Base-by-base conservation (phyloP, 2,113 vertebrate species). In the Pao palembangensis region DNA sequence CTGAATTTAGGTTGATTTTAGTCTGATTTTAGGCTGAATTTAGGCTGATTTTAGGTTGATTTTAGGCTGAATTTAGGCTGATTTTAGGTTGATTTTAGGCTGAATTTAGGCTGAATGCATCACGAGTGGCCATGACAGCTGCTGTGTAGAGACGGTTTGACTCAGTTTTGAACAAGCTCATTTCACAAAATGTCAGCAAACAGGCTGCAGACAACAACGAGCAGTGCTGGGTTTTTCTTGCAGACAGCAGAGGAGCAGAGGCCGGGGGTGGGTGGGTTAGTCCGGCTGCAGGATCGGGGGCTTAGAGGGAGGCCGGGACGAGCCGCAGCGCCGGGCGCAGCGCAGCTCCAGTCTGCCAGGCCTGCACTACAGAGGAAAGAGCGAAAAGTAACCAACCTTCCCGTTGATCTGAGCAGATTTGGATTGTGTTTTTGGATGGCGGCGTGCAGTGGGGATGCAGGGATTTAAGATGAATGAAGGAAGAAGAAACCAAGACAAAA, bases 331-430 rank as follows among this genome's bases (percentile, higher is more conserved):
- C 84, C 87, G 78, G 83, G 84, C 84, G 91, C 89, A 81, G 91
- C 92, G 71, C 88, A 91, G 92, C 75, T 90, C 92, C 87, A 85
- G 90, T 92, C 92, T 88, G 83, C 92, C 87, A 87, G 91, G 86
- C 82, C 91, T 92, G 19, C 74, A 57, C 79, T 61, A 92, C 2
- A 90, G 86, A 69, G 85, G 69, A 91, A 92, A 70, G 78, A 92
- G 92, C 94, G 91, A 93, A 90, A 94, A 94, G 93, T 92, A 94
- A 98, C 96, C 94, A 98, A 99, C 96, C 96, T 98, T 98, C 96
- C 93, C 96, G 96, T 91, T 95, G 96, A 96, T 98, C 96, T 99
- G 95, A 98, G 92, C 93, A 93, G 94, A 90, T 93, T 94, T 93
- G 90, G 88, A 89, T 93, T 92, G 94, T 90, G 90, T 47, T 17